phyloP scores from a whole-genome alignment of 2,797 vertebrate genomes.

The Danio jaintianensis region DNA sequence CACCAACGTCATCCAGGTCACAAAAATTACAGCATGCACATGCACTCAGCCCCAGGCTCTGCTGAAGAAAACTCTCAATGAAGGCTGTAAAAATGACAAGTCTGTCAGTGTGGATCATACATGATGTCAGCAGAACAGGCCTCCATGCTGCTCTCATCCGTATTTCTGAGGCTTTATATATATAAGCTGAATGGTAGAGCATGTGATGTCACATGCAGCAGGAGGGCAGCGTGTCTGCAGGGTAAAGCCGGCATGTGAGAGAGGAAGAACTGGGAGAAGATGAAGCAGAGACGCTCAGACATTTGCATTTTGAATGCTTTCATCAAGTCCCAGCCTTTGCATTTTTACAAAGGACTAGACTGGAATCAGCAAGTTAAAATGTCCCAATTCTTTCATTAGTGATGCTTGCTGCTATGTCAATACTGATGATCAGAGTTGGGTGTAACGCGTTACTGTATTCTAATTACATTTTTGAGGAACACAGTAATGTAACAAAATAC shows the following conservation, averaged over 20 bases:
- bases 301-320: not conserved
- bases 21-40: not conserved
- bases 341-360: constrained; percentile 18
- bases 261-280: not conserved
- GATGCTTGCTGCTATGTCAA: not conserved
- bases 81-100: not conserved
- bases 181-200: constrained; percentile 15
- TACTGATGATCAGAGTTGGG: too few species aligned
- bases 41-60: constrained; percentile 3
- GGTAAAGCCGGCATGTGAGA: constrained; percentile 24
- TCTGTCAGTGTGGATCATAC: constrained; percentile 15
- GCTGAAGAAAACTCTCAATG: constrained; percentile 3
- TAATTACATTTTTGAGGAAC: too few species aligned
- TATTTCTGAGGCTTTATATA: constrained; percentile 4
- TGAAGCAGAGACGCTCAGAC: not conserved
- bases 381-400: not conserved
- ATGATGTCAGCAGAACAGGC: constrained; percentile 6
- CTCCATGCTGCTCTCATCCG: constrained; percentile 12
- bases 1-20: not conserved
- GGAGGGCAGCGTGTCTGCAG: constrained; percentile 12
- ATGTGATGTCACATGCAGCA: constrained; percentile 43
- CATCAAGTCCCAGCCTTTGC: not conserved
- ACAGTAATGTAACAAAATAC: too few species aligned
- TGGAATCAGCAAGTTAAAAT: constrained; percentile 38
- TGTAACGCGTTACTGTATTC: too few species aligned